Evolutionary conservation across 2,888 invertebrate genomes (phyloP).

Genomic region (Biston stratarius): DNA sequence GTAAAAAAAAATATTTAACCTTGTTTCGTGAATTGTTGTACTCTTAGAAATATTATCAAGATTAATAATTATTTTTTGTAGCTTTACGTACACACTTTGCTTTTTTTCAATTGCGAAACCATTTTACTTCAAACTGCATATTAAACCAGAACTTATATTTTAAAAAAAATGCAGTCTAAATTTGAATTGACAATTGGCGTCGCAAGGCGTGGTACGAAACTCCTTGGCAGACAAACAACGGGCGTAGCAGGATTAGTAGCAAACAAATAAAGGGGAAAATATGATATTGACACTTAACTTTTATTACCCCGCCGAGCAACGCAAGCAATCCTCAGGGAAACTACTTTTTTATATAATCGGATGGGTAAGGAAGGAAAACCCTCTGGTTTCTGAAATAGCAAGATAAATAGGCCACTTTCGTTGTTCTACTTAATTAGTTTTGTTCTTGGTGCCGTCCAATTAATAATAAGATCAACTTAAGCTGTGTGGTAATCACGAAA

Average conservation of each 20-base stretch:
- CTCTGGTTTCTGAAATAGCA: slow-evolving; percentile 11
- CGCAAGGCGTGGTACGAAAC: slow-evolving; percentile 11
- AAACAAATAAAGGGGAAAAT: slow-evolving; percentile 38
- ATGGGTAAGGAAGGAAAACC: slow-evolving; percentile 21
- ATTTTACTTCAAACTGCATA: too few species aligned
- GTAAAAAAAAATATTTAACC: too few species aligned
- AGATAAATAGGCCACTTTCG: slow-evolving; percentile 14
- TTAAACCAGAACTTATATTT: too few species aligned
- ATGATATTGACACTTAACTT: slow-evolving; percentile 41
- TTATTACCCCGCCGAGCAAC: slow-evolving; percentile 21
- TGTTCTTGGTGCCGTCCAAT: slow-evolving; percentile 23
- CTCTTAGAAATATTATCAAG: too few species aligned
- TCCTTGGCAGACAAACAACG: slow-evolving; percentile 20
- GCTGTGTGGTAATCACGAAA: slow-evolving; percentile 4
- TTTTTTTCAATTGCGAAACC: too few species aligned
- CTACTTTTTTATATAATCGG: slow-evolving; percentile 18
- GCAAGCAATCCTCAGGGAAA: slow-evolving; percentile 15
- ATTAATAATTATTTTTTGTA: too few species aligned
- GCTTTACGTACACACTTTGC: too few species aligned
- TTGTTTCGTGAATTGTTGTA: too few species aligned
- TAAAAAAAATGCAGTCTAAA: not conserved
- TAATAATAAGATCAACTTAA: slow-evolving; percentile 21
- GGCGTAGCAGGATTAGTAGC: slow-evolving; percentile 25
- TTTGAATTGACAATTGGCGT: not conserved
- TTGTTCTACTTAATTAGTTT: slow-evolving; percentile 25